Percentiles rank a stretch among this genome's conserved stretches.
These are phyloP conservation scores for Atopsyche davidsoni DNA, from an alignment of 1,140 invertebrate species.

Conservation along the genomic window DNA sequence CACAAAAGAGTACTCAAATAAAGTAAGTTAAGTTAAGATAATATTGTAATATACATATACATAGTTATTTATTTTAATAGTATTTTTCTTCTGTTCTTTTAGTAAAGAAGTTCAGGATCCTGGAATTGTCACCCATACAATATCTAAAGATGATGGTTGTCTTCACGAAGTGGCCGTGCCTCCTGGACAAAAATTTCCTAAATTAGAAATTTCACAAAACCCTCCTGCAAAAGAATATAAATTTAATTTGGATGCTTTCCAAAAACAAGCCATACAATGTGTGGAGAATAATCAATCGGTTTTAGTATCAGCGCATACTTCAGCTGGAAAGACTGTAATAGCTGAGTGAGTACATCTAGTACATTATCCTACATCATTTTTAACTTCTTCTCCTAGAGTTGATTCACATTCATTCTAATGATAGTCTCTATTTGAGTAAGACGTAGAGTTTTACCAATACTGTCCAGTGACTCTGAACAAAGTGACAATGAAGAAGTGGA, in stretches of 20 bases:
- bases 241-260: slow-evolving; percentile 96
- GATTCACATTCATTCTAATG: neutral
- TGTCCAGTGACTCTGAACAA: no score
- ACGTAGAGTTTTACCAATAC: no score
- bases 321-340: slow-evolving; percentile 98
- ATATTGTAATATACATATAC: no score
- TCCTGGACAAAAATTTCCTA: slow-evolving; percentile 67
- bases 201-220: slow-evolving; percentile 56
- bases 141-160: slow-evolving; percentile 84
- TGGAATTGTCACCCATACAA: slow-evolving; percentile 76
- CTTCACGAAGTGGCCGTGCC: slow-evolving; percentile 91
- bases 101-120: slow-evolving; percentile 31
- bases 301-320: slow-evolving; percentile 97
- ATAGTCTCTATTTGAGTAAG: no score
- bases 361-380: neutral
- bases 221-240: slow-evolving; percentile 85
- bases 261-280: slow-evolving; percentile 95
- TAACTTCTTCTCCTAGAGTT: no score
- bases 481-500: no score
- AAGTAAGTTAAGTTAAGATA: no score
- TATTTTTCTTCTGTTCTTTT: neutral
- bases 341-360: slow-evolving; percentile 94
- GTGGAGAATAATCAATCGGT: slow-evolving; percentile 98
- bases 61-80: neutral
- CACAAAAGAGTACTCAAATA: no score